Evolutionary conservation across 2,113 vertebrate genomes (phyloP).

Genomic region (Oreochromis aureus): DNA sequence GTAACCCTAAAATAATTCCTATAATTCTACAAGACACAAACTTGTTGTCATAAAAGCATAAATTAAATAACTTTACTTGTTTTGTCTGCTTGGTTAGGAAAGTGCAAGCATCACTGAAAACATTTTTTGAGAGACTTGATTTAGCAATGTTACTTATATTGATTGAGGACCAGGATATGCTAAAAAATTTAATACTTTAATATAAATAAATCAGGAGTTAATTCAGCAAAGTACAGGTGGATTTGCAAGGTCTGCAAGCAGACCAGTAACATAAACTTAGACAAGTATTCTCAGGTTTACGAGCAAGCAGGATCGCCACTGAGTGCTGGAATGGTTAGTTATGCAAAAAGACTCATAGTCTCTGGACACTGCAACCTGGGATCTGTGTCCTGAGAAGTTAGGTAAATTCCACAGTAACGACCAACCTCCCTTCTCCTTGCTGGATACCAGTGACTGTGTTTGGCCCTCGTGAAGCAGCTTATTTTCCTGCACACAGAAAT

Average conservation of each 20-base stretch:
- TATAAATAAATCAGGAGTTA: background rate
- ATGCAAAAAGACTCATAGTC: background rate
- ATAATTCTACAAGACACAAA: no score
- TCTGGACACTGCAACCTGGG: rapidly evolving
- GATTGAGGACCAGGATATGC: background rate
- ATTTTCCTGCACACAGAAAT: background rate
- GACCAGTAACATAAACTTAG: background rate
- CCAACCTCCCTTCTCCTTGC: background rate
- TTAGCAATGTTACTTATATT: background rate
- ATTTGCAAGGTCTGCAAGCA: background rate
- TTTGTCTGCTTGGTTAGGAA: no score
- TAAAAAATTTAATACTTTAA: background rate
- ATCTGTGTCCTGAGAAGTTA: rapidly evolving
- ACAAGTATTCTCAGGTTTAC: background rate
- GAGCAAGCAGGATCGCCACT: rapidly evolving
- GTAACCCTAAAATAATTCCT: no score
- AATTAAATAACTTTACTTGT: background rate
- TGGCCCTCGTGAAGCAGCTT: background rate
- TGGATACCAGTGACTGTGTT: background rate
- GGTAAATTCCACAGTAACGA: rapidly evolving
- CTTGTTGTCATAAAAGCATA: background rate
- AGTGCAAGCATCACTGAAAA: rapidly evolving
- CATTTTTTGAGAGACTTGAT: background rate
- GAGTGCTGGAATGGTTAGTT: background rate
- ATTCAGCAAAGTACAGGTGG: background rate